These are phyloP conservation scores for Caerostris darwini DNA, from an alignment of 1,140 invertebrate species.

Conservation along the genomic window DNA sequence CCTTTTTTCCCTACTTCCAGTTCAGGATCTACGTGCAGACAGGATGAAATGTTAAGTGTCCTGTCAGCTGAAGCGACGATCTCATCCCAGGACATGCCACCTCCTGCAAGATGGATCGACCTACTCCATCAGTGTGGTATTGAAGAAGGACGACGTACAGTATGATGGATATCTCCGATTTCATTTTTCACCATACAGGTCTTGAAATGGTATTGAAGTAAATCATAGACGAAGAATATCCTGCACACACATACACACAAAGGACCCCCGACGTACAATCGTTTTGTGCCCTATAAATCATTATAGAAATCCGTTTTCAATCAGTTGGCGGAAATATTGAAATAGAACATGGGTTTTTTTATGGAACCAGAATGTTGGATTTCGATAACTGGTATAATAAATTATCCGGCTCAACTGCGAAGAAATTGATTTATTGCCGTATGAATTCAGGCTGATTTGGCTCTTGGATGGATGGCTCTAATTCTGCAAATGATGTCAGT, in stretches of 20 bases:
- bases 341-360: neutral
- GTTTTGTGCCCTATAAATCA: neutral
- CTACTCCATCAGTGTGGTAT: neutral
- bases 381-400: too few species aligned
- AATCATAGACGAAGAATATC: neutral
- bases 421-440: too few species aligned
- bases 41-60: constrained; percentile 31
- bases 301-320: constrained; percentile 6
- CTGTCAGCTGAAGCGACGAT: constrained; percentile 19
- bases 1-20: neutral
- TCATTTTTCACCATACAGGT: neutral
- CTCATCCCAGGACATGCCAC: neutral
- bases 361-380: too few species aligned
- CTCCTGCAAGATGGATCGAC: constrained; percentile 14
- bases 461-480: too few species aligned
- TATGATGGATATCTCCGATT: constrained; percentile 24
- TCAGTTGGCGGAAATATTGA: neutral
- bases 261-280: neutral
- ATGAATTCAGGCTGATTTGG: too few species aligned
- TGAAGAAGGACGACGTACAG: constrained; percentile 18
- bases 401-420: too few species aligned
- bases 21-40: neutral
- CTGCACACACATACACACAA: neutral
- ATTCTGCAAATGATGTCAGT: too few species aligned
- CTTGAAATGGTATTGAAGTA: neutral